phyloP scores from a whole-genome alignment of 2,797 vertebrate genomes.

The Balearica regulorum region DNA sequence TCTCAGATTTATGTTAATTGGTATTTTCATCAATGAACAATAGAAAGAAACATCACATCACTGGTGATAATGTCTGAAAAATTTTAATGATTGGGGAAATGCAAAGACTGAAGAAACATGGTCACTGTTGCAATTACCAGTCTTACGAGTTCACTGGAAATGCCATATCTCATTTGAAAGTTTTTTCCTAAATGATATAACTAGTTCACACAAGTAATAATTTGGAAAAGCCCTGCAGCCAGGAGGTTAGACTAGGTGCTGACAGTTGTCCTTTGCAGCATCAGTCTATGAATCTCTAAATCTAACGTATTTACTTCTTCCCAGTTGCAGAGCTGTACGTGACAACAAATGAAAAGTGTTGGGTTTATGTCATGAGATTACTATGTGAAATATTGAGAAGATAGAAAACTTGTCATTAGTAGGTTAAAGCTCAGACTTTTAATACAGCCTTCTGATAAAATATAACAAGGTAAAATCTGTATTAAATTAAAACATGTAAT shows the following conservation, averaged over 20 bases:
- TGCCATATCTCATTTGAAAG: background rate
- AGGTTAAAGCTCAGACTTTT: background rate
- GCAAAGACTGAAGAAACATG: background rate
- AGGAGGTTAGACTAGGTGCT: background rate
- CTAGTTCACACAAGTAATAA: background rate
- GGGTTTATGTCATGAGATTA: background rate
- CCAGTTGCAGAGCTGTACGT: background rate
- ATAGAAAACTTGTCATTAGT: background rate
- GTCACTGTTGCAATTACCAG: background rate
- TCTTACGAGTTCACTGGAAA: constrained; percentile 3
- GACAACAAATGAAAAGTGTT: background rate
- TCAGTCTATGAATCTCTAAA: background rate
- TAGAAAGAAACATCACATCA: background rate
- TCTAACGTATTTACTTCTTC: background rate
- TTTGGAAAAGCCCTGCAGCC: background rate
- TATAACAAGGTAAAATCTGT: background rate
- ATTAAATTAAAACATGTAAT: background rate
- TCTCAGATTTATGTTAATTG: background rate
- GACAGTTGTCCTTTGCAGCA: background rate
- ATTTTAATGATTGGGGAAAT: background rate
- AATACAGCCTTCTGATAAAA: background rate
- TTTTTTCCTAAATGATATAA: background rate
- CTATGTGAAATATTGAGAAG: background rate
- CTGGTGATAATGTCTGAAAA: background rate
- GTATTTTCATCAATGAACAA: background rate